phyloP scores from a whole-genome alignment of 1,140 invertebrate species.

The Brachionus sp. region DNA sequence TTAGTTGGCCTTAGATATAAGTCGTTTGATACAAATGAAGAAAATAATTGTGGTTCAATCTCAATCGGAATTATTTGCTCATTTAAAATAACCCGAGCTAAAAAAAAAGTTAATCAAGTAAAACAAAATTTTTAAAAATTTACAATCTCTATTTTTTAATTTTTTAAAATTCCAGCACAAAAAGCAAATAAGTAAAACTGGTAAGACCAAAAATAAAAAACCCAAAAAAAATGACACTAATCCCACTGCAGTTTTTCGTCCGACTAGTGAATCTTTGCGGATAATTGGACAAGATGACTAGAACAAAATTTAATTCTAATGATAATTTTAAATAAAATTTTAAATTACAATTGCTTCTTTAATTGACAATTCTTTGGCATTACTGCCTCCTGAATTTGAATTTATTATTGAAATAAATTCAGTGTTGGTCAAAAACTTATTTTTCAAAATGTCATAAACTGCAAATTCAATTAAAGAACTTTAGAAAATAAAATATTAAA shows the following conservation, averaged over 20 bases:
- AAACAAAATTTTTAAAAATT: background rate
- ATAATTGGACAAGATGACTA: constrained; percentile 6
- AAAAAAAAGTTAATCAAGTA: background rate
- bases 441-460: background rate
- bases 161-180: background rate
- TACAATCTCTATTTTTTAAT: constrained; percentile 7
- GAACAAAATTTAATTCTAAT: background rate
- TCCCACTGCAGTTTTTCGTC: background rate
- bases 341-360: background rate
- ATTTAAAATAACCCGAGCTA: background rate
- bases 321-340: background rate
- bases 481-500: background rate
- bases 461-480: background rate
- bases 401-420: background rate
- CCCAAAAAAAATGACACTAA: constrained; percentile 1
- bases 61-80: background rate
- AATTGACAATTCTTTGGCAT: background rate
- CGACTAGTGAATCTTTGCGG: background rate
- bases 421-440: background rate
- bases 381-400: background rate
- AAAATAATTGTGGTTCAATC: background rate
- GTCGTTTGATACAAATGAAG: background rate
- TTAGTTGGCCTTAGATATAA: background rate
- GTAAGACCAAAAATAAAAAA: background rate
- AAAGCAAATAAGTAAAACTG: background rate